phyloP scores from a whole-genome alignment of 1,140 invertebrate genomes.

The Leptonema lineaticorne region DNA sequence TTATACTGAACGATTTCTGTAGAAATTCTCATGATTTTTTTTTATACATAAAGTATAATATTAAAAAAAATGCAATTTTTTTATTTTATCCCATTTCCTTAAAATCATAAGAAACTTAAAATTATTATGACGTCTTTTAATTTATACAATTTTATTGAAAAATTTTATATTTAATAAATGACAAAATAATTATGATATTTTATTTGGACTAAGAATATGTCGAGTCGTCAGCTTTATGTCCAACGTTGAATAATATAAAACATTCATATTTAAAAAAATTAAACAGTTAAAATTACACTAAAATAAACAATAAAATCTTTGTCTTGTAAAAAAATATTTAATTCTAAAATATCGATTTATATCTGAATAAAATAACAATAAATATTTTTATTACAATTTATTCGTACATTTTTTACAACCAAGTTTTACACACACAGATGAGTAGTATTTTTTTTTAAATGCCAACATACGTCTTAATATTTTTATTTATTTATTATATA shows the following conservation, averaged over 20 bases:
- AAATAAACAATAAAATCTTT: background rate
- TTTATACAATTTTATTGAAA: no score
- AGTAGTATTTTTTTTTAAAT: no score
- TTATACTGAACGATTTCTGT: conserved; percentile 43
- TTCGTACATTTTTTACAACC: background rate
- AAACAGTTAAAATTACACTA: background rate
- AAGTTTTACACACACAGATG: conserved; percentile 1
- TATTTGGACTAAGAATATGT: no score
- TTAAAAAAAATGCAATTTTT: conserved; percentile 30
- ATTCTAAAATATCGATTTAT: background rate
- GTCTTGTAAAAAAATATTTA: background rate
- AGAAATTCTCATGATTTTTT: conserved; percentile 43
- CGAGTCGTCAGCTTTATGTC: no score
- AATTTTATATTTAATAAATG: no score
- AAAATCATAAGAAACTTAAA: no score
- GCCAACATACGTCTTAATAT: no score
- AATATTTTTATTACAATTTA: conserved; percentile 7
- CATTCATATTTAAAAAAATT: background rate
- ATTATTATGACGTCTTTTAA: no score
- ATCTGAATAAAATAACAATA: background rate
- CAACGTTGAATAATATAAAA: background rate
- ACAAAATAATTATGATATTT: no score
- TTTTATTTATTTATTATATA: no score
- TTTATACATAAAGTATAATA: conserved; percentile 44
- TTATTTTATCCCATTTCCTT: conserved; percentile 28